phyloP scores from a whole-genome alignment of 2,888 invertebrate genomes.

The Cryptophagus acutangulus region DNA sequence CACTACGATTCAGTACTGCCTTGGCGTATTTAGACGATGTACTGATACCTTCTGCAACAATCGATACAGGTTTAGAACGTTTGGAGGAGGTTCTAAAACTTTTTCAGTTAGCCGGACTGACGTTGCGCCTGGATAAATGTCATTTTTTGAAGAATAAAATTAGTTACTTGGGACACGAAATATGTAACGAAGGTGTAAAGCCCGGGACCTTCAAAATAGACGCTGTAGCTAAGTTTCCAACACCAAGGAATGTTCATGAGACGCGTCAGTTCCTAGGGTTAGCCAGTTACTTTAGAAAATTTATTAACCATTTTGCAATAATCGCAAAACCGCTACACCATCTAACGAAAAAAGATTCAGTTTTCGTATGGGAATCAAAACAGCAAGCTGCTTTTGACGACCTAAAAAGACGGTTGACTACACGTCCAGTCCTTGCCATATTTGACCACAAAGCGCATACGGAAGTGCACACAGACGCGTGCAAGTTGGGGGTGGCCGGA shows the following conservation, averaged over 20 bases:
- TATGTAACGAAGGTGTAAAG: slow-evolving; percentile 16
- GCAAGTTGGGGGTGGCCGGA: slow-evolving; percentile 25
- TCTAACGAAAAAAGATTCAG: too few species aligned
- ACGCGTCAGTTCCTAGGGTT: background rate
- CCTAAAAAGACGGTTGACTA: slow-evolving; percentile 9
- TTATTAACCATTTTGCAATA: too few species aligned
- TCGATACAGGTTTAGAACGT: slow-evolving; percentile 13
- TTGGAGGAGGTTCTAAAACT: slow-evolving; percentile 14
- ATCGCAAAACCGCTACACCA: too few species aligned
- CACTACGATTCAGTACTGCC: slow-evolving; percentile 13
- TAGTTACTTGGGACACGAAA: slow-evolving; percentile 14
- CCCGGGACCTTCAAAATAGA: slow-evolving; percentile 17
- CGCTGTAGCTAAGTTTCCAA: slow-evolving; percentile 17
- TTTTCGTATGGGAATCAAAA: too few species aligned
- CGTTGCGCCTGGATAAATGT: slow-evolving; percentile 20
- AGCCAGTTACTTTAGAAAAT: too few species aligned
- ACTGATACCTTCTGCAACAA: slow-evolving; percentile 15
- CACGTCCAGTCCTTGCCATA: slow-evolving; percentile 25
- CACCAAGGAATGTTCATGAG: slow-evolving; percentile 11
- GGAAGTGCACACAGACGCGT: slow-evolving; percentile 34
- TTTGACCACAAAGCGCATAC: slow-evolving; percentile 22
- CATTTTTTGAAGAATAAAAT: slow-evolving; percentile 17
- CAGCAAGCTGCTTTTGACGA: too few species aligned
- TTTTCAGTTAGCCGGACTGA: slow-evolving; percentile 14
- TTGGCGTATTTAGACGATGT: slow-evolving; percentile 25